Evolutionary conservation across 2,113 vertebrate species (phyloP), one percentile per base, ranked within the genome.

Genomic region (Microtus richardsoni): DNA sequence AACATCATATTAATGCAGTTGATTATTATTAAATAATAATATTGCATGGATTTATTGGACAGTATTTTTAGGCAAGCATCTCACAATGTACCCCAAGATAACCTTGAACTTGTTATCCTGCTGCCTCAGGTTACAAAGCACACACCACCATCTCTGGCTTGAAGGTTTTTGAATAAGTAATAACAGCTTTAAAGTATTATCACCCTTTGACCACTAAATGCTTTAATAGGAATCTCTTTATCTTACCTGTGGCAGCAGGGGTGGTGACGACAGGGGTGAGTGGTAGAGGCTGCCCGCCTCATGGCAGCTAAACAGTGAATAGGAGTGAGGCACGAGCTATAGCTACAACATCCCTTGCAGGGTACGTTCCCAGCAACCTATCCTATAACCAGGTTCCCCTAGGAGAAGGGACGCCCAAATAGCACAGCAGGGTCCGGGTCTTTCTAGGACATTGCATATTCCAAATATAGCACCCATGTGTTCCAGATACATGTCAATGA

Each of bases 171-270:
- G 6, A 93, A 30, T 58, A 58, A 5, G 26, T 41, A 91, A 36
- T 68, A 84, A n/a, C 49, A 88, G 19, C 11, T 92, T 93, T 91
- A 91, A 84, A 93, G 85, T 73, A 78, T 41, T 33, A 41, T 26
- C 39, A 86, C 36, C n/a, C 26, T 58, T 54, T 26, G 26, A 73
- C 28, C 73, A 92, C 11, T 58, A 80, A 39, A 41, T 3, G 5
- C 21, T 82, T 93, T 93, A 86, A 62, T 47, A 89, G 68, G 36
- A 93, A 71, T 66, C 24, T 96, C 7, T 75, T 71, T 47, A 58
- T 85, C 64, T 80, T 41, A 95, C 62, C 64, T 52, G 47, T 30
- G 14, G 26, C 74, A 62, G 80, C 36, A 33, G n/a, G 21, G 7
- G 3, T 14, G 16, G 10, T 22, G 16, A 44, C 0, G 26, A 7